Conservation (phyloP, 37 sponge, comb jelly and placozoan species). For the Beroe forskalii region DNA sequence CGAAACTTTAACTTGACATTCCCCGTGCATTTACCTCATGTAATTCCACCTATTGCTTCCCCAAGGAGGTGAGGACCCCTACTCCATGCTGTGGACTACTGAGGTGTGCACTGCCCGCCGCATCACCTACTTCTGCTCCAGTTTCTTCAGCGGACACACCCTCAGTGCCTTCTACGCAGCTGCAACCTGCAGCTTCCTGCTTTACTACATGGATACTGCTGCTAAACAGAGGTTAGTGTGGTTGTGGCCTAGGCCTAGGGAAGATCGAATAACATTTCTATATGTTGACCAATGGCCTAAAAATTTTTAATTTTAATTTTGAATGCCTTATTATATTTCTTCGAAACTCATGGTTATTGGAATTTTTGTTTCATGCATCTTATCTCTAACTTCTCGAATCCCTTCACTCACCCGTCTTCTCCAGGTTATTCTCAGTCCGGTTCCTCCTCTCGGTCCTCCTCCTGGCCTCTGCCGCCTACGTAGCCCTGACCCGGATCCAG, state of each 20-base stretch:
- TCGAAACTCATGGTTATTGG: too few species aligned
- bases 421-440: conserved; percentile 26
- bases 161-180: conserved; percentile 35
- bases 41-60: too few species aligned
- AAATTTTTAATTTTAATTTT: too few species aligned
- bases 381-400: too few species aligned
- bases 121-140: neutral
- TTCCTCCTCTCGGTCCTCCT: neutral
- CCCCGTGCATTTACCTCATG: too few species aligned
- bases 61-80: neutral
- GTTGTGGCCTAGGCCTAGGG: neutral
- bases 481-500: conserved; percentile 10
- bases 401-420: neutral
- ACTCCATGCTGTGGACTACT: neutral
- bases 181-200: neutral
- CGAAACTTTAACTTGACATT: too few species aligned
- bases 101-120: neutral
- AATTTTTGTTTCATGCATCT: too few species aligned
- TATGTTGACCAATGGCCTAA: neutral
- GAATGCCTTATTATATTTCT: too few species aligned
- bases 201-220: neutral
- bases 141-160: conserved; percentile 28
- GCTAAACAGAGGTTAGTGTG: neutral
- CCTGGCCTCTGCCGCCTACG: neutral
- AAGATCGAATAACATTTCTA: neutral